A percentile compares a stretch with the other conserved stretches of the same genome.
These are phyloP conservation scores for Anolis carolinensis DNA, from an alignment of 2,113 vertebrate species.

Conservation along the genomic window DNA sequence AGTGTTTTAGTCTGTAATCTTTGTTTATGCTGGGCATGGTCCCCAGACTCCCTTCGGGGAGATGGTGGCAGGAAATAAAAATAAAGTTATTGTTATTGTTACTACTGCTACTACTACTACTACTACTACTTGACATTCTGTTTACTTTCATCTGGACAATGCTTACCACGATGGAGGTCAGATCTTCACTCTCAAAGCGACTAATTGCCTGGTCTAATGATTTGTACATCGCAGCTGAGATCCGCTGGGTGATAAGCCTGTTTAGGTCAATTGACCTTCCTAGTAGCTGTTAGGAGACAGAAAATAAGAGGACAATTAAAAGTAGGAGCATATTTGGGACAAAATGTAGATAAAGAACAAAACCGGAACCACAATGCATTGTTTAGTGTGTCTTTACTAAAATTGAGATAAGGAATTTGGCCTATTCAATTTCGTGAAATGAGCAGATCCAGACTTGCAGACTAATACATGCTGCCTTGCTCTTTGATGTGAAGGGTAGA, in stretches of 20 bases:
- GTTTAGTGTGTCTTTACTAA: background rate
- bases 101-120: too few species aligned
- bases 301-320: background rate
- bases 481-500: background rate
- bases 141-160: background rate
- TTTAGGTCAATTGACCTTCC: conserved; percentile 98
- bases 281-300: conserved; percentile 79
- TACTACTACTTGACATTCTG: conserved; percentile 24
- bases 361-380: accelerated
- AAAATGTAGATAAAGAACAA: accelerated
- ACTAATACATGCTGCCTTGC: background rate
- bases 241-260: conserved; percentile 96
- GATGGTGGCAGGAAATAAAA: too few species aligned
- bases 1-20: too few species aligned
- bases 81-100: too few species aligned
- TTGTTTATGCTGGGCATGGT: too few species aligned
- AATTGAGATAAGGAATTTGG: background rate
- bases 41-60: too few species aligned
- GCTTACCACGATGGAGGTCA: conserved; percentile 97
- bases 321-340: background rate
- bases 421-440: background rate
- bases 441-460: background rate
- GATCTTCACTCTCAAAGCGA: conserved; percentile 98
- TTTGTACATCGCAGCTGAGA: conserved; percentile 98
- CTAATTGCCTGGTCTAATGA: conserved; percentile 98